Evolutionary conservation across 2,888 invertebrate genomes (phyloP), one percentile per base, ranked within the genome.

Genomic region (Caenorhabditis uteleia): DNA sequence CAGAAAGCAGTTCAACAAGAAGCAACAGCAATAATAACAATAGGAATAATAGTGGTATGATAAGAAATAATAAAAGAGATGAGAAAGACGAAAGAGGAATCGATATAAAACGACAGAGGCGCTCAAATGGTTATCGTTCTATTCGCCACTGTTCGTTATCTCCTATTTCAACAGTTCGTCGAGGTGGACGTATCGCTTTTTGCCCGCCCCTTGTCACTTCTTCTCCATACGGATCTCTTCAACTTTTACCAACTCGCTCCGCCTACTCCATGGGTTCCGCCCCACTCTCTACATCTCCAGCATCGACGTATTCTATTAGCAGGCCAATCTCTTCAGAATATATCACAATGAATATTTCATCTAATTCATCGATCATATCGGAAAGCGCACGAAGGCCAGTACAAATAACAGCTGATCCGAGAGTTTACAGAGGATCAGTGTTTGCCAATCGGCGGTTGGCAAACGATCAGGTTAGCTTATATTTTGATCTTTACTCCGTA

Each of bases 351-450:
- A 39, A 33, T 26, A 14, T 5, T 18, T 58, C 57, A 40, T 50
- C 50, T 14, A 50, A 50, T 45, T 45, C 45, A 31, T 45, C 50
- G 31, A 12, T 57, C 8, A 36, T 34, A 26, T 43, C 47, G 31
- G 57, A 49, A n/a, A n/a, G n/a, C n/a, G 5, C 44, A 16, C 45
- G 55, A 8, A 26, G 54, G 27, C 64, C 64, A 0, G 42, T 64
- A 16, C 64, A 57, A 39, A 64, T 64, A 10, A 49, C 53, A 3
- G 57, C 64, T 3, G 78, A 79, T 61, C 78, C 78, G 3, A 43
- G 78, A 27, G 70, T 79, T 12, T 77, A 60, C 54, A 68, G 70
- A 31, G 79, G 79, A 18, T 75, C 75, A 7, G 76, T 79, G 8
- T 74, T 72, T 44, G 79, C 79, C 1, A 53, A 70, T 39, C 62